phyloP scores from a whole-genome alignment of 2,888 invertebrate species.

The Vannuccia rotundouncinata region DNA sequence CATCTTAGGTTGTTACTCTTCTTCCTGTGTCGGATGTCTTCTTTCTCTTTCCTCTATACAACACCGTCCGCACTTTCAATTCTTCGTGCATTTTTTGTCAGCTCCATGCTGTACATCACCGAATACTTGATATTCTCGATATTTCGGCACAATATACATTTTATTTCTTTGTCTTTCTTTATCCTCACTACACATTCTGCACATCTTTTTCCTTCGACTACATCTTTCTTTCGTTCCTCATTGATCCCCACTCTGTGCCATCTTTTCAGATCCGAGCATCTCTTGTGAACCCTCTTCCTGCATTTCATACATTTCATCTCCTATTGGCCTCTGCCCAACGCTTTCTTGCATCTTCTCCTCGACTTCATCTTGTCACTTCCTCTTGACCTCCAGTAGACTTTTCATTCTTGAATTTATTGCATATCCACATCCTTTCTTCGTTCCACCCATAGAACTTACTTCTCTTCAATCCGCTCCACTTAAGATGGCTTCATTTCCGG shows the following conservation, averaged over 20 bases:
- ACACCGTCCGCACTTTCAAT: background rate
- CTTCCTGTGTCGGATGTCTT: background rate
- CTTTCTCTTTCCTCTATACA: background rate
- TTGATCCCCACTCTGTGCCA: background rate
- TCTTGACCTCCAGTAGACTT: background rate
- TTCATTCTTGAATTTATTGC: background rate
- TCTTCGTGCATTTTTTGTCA: background rate
- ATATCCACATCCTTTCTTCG: background rate
- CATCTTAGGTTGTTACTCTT: background rate
- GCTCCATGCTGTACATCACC: background rate
- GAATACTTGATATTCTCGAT: background rate
- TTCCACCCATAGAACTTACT: background rate
- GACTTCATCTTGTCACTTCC: background rate
- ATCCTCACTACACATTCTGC: background rate
- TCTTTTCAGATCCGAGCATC: background rate
- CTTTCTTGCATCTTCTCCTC: background rate
- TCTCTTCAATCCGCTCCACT: background rate
- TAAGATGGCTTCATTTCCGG: background rate
- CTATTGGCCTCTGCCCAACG: background rate
- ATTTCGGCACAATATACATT: background rate
- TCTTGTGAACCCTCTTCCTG: background rate
- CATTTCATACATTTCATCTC: background rate
- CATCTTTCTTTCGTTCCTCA: background rate
- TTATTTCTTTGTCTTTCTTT: background rate
- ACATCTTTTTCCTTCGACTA: background rate